A percentile compares a stretch with the other conserved stretches of the same genome.
These are phyloP conservation scores for Cheilosia impressa DNA, from an alignment of 2,888 invertebrate genomes.

Conservation along the genomic window DNA sequence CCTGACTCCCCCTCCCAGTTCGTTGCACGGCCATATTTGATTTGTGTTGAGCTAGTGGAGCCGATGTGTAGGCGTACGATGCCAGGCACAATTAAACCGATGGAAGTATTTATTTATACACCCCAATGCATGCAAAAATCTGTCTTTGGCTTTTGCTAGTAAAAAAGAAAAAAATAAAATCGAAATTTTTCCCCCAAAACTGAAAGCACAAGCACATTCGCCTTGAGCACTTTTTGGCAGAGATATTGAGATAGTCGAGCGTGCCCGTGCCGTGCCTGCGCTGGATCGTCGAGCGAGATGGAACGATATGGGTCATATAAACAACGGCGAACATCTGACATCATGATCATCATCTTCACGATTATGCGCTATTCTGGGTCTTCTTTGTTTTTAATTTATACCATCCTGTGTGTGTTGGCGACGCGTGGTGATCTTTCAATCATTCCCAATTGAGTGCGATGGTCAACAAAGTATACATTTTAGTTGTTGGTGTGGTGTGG, in stretches of 20 bases:
- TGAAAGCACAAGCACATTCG: constrained; percentile 10
- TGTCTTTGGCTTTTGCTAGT: constrained; percentile 18
- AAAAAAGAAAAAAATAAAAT: constrained; percentile 2
- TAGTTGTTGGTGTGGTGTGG: neutral
- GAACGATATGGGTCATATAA: constrained; percentile 40
- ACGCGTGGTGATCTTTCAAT: constrained; percentile 46
- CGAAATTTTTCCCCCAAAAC: neutral
- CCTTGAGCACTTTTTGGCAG: constrained; percentile 27
- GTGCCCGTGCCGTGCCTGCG: constrained; percentile 1
- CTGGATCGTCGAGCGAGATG: constrained; percentile 11
- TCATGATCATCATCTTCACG: constrained; percentile 42
- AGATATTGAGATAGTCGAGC: constrained; percentile 11
- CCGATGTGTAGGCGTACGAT: constrained; percentile 56
- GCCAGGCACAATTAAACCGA: constrained; percentile 46
- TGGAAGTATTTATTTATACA: constrained; percentile 55
- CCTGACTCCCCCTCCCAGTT: neutral
- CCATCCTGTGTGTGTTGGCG: constrained; percentile 12
- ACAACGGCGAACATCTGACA: constrained; percentile 49
- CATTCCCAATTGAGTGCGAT: constrained; percentile 17
- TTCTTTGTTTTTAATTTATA: constrained; percentile 28
- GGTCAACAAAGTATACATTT: constrained; percentile 14
- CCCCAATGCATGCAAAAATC: constrained; percentile 47
- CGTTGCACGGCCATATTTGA: constrained; percentile 55
- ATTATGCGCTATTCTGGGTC: constrained; percentile 37
- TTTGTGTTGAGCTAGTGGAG: constrained; percentile 39